Percentiles rank a stretch among this genome's conserved stretches.
phyloP scores from a whole-genome alignment of 1,140 invertebrate species.

The Pseudomyrmex cubaensis region DNA sequence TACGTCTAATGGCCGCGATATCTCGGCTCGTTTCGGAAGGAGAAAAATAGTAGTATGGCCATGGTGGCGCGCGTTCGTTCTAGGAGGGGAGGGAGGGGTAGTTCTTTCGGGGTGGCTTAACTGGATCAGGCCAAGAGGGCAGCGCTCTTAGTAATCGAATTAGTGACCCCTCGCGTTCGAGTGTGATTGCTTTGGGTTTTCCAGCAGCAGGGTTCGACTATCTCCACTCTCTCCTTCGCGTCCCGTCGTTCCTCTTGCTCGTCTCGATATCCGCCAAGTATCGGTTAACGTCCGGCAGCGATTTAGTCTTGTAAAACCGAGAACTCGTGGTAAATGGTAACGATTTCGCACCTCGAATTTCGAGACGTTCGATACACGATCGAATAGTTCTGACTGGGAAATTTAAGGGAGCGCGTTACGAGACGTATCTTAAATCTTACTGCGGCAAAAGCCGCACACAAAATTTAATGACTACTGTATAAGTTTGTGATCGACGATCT shows the following conservation, averaged over 20 bases:
- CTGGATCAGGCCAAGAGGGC: constrained; percentile 69
- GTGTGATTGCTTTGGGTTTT: constrained; percentile 80
- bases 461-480: too few relatives aligned
- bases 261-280: constrained; percentile 34
- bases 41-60: constrained; percentile 56
- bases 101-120: constrained; percentile 60
- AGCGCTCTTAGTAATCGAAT: constrained; percentile 82
- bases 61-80: constrained; percentile 10
- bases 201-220: constrained; percentile 46
- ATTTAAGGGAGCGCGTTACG: not conserved
- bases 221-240: not conserved
- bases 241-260: constrained; percentile 21
- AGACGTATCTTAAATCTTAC: not conserved
- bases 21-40: constrained; percentile 51
- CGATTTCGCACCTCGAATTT: constrained; percentile 47
- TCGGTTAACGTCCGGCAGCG: constrained; percentile 41
- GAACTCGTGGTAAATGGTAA: not conserved
- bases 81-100: constrained; percentile 1
- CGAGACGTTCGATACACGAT: constrained; percentile 7
- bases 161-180: constrained; percentile 80
- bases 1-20: constrained; percentile 72
- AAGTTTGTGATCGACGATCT: not conserved
- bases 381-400: not conserved
- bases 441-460: too few relatives aligned
- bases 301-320: too few relatives aligned